Evolutionary conservation across 2,113 vertebrate genomes (phyloP).

Genomic region (Uria aalge): DNA sequence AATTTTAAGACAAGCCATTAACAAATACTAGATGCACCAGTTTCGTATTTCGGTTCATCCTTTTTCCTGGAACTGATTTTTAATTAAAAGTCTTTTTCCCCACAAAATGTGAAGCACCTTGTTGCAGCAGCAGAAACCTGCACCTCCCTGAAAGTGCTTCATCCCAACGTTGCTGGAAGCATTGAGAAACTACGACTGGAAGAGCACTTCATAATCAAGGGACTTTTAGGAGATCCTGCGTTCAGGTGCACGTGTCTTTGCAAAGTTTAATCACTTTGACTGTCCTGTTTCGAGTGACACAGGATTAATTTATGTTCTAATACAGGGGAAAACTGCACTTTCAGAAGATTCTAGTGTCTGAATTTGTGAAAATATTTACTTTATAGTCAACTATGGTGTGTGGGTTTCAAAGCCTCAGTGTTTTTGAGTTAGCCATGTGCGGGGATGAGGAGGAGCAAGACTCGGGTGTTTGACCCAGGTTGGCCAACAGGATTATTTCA

Average conservation of each 20-base stretch:
- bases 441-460: neutral
- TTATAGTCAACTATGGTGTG: neutral
- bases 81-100: neutral
- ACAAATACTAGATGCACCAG: neutral
- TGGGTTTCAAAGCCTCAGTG: neutral
- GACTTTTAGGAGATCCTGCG: neutral
- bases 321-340: neutral
- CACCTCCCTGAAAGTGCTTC: neutral
- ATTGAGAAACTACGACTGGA: neutral
- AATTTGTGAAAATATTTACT: neutral
- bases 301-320: neutral
- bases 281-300: neutral
- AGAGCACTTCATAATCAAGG: neutral
- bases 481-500: neutral
- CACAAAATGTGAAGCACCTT: neutral
- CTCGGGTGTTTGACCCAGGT: neutral
- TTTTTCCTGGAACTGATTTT: neutral
- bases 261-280: neutral
- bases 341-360: neutral
- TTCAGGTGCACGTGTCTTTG: neutral
- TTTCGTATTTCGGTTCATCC: neutral
- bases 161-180: neutral
- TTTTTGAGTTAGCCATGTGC: neutral
- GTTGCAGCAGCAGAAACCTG: neutral
- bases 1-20: conserved; percentile 7